Evolutionary conservation across 1,140 invertebrate genomes (phyloP), one percentile per base, ranked within the genome.

Genomic region (Orussus abietinus): DNA sequence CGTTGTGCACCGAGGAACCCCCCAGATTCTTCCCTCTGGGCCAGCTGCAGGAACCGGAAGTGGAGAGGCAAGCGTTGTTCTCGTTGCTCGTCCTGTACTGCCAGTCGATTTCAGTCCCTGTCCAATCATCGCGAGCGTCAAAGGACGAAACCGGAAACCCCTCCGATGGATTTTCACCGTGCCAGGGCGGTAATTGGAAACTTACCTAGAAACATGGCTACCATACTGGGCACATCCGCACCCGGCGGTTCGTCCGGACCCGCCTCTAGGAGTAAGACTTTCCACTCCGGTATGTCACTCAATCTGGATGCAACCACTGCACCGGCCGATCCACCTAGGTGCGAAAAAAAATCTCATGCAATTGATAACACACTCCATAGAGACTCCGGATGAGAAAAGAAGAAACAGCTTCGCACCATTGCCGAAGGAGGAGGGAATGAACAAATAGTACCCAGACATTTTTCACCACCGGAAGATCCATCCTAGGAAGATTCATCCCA

Each of bases 11-110:
- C 5, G 81, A 84, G 37, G 79, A 81, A 1, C 88, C 88, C 17
- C 87, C 88, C 0, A 92, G 69, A 6, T 88, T 85, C 77, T 90
- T 92, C 49, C 87, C 88, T 55, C 86, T 76, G 0, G 88, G 85
- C 88, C 86, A 90, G 53, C 81, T 82, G 59, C 86, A 90, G n/a
- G 83, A 79, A 40, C 83, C 77, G 21, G 83, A 83, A 3, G 73
- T 78, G 25, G 78, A 81, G 15, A 88, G 76, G 57, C 90, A 92
- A 1, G 90, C 87, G 34, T 82, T 80, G 2, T 79, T 79, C 61
- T 96, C 91, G 0, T 91, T 87, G 53, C 84, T 84, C 3, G 92
- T 96, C 49, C 79, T 76, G 66, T 85, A 94, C 10, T 80, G 78
- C 88, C 91, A 96, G 70, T 95, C 91, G 41, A 90, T 87, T 30